Percentiles rank a stretch among this genome's conserved stretches.
These are phyloP conservation scores for Semaprochilodus insignis DNA, from an alignment of 2,797 vertebrate species.

Conservation along the genomic window DNA sequence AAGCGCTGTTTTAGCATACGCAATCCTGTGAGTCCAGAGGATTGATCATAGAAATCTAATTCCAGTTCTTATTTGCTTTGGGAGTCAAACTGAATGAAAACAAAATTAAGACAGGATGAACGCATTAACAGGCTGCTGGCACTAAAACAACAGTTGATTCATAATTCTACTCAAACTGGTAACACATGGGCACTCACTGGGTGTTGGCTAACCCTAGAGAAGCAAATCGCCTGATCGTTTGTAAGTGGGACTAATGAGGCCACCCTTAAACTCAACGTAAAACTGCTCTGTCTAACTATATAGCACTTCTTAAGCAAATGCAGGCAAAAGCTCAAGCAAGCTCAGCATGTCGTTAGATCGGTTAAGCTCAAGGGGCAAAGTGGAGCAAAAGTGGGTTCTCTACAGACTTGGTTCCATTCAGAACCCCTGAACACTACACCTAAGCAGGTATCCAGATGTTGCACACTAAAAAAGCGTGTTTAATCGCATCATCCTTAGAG, in stretches of 20 bases:
- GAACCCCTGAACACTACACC: not conserved
- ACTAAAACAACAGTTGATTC: constrained; percentile 1
- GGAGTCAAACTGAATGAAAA: constrained; percentile 16
- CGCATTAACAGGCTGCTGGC: constrained; percentile 32
- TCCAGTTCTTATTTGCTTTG: constrained; percentile 28
- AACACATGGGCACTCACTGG: not conserved
- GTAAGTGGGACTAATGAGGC: not conserved
- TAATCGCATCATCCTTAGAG: constrained; percentile 15
- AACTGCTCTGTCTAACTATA: not conserved
- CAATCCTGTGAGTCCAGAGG: constrained; percentile 30
- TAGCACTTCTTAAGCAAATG: not conserved
- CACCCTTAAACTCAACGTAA: not conserved
- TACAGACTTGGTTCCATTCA: not conserved
- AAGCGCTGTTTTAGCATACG: constrained; percentile 31
- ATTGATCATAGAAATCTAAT: constrained; percentile 36
- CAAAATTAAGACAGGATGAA: constrained; percentile 28
- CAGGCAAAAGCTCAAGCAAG: no score
- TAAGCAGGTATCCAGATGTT: constrained; percentile 13
- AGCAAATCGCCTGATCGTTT: not conserved
- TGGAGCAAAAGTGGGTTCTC: constrained; percentile 1
- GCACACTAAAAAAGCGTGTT: not conserved
- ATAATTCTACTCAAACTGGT: constrained; percentile 10
- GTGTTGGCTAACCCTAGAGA: not conserved
- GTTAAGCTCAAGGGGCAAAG: not conserved
- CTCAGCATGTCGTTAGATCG: not conserved